These are phyloP conservation scores for Crocallis elinguaria DNA, from an alignment of 2,888 invertebrate species.

Conservation along the genomic window DNA sequence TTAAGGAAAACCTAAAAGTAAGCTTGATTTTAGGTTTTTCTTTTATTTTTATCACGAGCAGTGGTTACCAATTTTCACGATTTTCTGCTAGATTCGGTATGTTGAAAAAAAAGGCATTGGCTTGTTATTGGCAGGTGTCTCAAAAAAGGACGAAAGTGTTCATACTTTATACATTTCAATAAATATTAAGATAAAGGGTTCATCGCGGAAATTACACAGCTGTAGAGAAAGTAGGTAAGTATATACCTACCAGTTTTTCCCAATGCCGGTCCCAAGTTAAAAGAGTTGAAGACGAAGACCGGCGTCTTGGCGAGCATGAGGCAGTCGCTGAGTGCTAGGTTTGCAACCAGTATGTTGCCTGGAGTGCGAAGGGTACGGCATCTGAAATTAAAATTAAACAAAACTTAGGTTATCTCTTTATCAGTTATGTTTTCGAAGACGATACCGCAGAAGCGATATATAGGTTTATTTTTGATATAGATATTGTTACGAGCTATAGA, in stretches of 20 bases:
- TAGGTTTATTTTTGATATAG: no score
- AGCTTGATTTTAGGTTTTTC: no score
- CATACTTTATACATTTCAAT: conserved; percentile 11
- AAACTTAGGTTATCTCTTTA: not conserved
- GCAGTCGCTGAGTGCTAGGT: conserved; percentile 90
- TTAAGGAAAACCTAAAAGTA: no score
- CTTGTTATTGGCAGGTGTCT: no score
- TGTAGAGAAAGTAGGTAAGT: not conserved
- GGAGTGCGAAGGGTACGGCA: conserved; percentile 89
- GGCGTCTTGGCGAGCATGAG: conserved; percentile 89
- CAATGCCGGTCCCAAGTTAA: conserved; percentile 88
- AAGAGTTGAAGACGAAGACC: conserved; percentile 90
- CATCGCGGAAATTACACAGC: not conserved
- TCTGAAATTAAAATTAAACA: conserved; percentile 69
- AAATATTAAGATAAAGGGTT: not conserved
- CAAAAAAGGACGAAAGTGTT: not conserved
- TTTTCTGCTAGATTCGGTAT: no score
- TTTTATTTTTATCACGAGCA: no score
- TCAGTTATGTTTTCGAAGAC: no score
- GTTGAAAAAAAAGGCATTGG: no score
- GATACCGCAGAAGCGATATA: no score
- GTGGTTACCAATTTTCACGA: no score
- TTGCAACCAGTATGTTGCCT: conserved; percentile 90
- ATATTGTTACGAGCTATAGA: no score
- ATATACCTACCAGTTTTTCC: conserved; percentile 89